Conservation (phyloP, 2,113 vertebrate genomes). For the Syngnathus floridae region DNA sequence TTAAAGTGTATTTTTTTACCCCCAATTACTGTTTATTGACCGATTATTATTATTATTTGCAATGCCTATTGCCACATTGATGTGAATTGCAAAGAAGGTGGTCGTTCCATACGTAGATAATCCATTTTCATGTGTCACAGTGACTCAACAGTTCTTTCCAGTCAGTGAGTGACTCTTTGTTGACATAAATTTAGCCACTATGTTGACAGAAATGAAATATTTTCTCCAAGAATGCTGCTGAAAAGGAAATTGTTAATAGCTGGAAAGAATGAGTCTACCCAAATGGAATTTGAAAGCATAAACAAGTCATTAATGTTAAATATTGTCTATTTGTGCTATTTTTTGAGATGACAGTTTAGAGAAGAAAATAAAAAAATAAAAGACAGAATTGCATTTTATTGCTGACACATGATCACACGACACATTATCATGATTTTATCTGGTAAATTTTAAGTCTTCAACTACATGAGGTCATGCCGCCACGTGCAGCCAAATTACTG, state of each 20-base stretch:
- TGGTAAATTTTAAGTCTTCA: no score
- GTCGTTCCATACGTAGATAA: neutral
- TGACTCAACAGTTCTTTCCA: conserved; percentile 47
- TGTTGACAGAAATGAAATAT: neutral
- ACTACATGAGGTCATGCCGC: neutral
- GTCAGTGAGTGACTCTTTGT: neutral
- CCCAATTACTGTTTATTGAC: no score
- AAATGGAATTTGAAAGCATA: neutral
- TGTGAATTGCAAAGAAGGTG: no score
- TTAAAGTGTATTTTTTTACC: no score
- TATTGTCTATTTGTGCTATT: neutral
- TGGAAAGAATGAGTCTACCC: neutral
- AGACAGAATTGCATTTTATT: no score
- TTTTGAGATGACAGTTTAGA: neutral
- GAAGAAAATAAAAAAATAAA: no score
- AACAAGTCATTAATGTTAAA: neutral
- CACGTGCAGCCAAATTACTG: neutral
- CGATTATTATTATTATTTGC: no score
- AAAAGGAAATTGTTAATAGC: neutral
- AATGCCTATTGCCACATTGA: neutral
- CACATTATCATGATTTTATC: no score
- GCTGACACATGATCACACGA: no score
- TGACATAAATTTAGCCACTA: neutral
- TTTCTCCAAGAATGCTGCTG: neutral
- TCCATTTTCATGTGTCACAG: conserved; percentile 15